These are phyloP conservation scores for Pomatostomus ruficeps DNA, from an alignment of 2,113 vertebrate genomes.

Conservation along the genomic window DNA sequence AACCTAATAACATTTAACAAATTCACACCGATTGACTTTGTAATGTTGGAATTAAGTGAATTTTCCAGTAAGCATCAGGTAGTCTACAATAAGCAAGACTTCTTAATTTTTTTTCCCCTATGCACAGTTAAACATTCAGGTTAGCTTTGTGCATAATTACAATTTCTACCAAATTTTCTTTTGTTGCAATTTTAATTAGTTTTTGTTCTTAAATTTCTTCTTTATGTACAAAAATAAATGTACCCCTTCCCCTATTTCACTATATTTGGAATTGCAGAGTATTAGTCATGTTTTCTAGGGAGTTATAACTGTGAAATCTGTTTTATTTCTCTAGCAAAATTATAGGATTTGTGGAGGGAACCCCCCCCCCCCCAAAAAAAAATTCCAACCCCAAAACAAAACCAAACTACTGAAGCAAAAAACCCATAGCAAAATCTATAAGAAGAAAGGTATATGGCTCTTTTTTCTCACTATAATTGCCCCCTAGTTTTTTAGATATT, in stretches of 20 bases:
- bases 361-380: background rate
- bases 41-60: background rate
- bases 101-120: background rate
- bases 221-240: background rate
- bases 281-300: background rate
- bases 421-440: background rate
- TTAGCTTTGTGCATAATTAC: background rate
- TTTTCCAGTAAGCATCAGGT: background rate
- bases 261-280: background rate
- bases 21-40: background rate
- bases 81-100: background rate
- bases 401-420: background rate
- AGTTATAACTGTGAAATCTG: background rate
- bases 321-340: background rate
- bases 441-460: background rate
- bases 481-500: slow-evolving; percentile 24
- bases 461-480: background rate
- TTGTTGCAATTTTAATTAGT: background rate
- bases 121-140: background rate
- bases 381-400: background rate
- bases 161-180: background rate
- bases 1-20: background rate
- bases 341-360: background rate
- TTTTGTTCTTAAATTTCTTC: background rate
- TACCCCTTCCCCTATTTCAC: background rate